Conservation (phyloP, 2,888 invertebrate species). For the Lycocerus yunnanus region DNA sequence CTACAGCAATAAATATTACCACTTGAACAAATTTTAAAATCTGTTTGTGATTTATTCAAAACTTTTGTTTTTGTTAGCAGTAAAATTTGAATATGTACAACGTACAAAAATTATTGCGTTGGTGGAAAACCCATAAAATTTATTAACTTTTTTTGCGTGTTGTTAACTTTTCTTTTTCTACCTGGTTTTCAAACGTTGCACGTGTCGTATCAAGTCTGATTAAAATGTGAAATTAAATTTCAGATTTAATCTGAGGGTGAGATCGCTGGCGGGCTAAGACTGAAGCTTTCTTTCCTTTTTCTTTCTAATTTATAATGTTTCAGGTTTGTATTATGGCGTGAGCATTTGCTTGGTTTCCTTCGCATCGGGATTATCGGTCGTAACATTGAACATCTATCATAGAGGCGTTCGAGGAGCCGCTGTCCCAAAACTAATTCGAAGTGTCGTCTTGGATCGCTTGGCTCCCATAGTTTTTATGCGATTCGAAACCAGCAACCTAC, state of each 20-base stretch:
- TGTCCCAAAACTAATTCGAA: slow-evolving; percentile 73
- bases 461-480: slow-evolving; percentile 75
- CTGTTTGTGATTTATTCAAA: background rate
- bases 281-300: background rate
- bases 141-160: background rate
- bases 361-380: slow-evolving; percentile 80
- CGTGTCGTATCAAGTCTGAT: background rate
- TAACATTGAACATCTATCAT: slow-evolving; percentile 85
- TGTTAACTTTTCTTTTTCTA: background rate
- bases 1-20: background rate
- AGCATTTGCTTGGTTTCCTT: slow-evolving; percentile 82
- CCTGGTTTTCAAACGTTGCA: background rate
- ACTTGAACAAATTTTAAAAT: background rate
- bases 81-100: background rate
- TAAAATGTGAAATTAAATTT: background rate
- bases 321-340: slow-evolving; percentile 82
- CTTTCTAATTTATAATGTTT: slow-evolving; percentile 37
- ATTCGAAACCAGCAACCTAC: slow-evolving; percentile 60
- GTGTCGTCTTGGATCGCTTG: slow-evolving; percentile 74
- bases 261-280: background rate
- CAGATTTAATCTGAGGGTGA: too few species aligned
- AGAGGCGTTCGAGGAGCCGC: slow-evolving; percentile 80
- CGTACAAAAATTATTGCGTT: background rate
- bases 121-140: background rate
- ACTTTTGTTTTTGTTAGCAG: background rate